These are phyloP conservation scores for Pilophorus perplexus DNA, from an alignment of 2,888 invertebrate genomes.

Conservation along the genomic window DNA sequence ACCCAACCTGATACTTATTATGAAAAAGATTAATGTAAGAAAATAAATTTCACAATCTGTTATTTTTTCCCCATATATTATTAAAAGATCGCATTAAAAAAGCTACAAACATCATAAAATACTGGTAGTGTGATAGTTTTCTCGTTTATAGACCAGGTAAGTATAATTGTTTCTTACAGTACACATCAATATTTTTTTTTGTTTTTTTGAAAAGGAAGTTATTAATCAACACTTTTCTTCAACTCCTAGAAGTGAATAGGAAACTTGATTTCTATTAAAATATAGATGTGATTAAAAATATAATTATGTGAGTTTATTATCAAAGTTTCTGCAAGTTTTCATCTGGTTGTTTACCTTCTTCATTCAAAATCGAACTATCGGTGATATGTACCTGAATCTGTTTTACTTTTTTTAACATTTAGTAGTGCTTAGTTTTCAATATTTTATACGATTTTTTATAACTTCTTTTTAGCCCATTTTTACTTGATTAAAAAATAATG, in stretches of 20 bases:
- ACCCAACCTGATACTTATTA: constrained; percentile 24
- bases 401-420: not conserved
- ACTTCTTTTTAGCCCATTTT: too few relatives aligned
- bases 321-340: constrained; percentile 11
- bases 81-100: constrained; percentile 37
- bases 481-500: too few relatives aligned
- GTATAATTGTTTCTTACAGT: constrained; percentile 12
- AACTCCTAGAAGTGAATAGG: constrained; percentile 21
- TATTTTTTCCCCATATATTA: constrained; percentile 1
- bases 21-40: constrained; percentile 40
- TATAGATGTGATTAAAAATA: constrained; percentile 41
- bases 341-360: constrained; percentile 26
- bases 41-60: constrained; percentile 41
- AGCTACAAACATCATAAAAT: constrained; percentile 33
- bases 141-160: constrained; percentile 14
- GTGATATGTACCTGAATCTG: constrained; percentile 15
- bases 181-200: constrained; percentile 7
- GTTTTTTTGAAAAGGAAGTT: constrained; percentile 37
- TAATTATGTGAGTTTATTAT: constrained; percentile 33
- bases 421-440: too few relatives aligned
- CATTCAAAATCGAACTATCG: constrained; percentile 17
- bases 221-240: constrained; percentile 33
- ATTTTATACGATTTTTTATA: too few relatives aligned
- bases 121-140: constrained; percentile 34
- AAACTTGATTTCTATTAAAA: constrained; percentile 42